Evolutionary conservation across 2,797 vertebrate species (phyloP).

Genomic region (Lycodopsis pacificus): DNA sequence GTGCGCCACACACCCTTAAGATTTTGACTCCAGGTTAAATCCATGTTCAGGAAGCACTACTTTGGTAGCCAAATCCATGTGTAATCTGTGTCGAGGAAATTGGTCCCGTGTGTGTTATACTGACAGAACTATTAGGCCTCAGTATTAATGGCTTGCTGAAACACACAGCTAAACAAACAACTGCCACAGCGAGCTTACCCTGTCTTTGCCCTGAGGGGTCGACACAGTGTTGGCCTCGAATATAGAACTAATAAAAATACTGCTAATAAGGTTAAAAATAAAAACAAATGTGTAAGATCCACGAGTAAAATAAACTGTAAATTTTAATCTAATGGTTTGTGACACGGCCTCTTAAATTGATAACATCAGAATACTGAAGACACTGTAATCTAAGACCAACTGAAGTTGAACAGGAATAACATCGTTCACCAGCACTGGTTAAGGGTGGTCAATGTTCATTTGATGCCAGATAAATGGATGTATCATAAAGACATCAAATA

Average conservation of each 20-base stretch:
- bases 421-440: background rate
- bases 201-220: conserved; percentile 63
- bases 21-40: conserved; percentile 63
- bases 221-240: conserved; percentile 20
- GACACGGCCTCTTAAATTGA: conserved; percentile 1
- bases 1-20: conserved; percentile 44
- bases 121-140: conserved; percentile 70
- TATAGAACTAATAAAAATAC: conserved; percentile 23
- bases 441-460: background rate
- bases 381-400: background rate
- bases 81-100: conserved; percentile 78
- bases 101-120: conserved; percentile 78
- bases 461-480: background rate
- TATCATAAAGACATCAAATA: background rate
- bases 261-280: background rate
- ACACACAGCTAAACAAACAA: conserved; percentile 82
- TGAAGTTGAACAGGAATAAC: background rate
- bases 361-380: background rate
- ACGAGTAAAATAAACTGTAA: background rate
- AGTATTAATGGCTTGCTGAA: conserved; percentile 76
- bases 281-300: background rate
- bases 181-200: conserved; percentile 62
- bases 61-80: conserved; percentile 61
- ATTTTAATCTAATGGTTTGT: background rate
- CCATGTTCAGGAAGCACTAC: conserved; percentile 58